Evolutionary conservation across 2,113 vertebrate genomes (phyloP), one percentile per base, ranked within the genome.

Genomic region (Muntiacus muntjak): DNA sequence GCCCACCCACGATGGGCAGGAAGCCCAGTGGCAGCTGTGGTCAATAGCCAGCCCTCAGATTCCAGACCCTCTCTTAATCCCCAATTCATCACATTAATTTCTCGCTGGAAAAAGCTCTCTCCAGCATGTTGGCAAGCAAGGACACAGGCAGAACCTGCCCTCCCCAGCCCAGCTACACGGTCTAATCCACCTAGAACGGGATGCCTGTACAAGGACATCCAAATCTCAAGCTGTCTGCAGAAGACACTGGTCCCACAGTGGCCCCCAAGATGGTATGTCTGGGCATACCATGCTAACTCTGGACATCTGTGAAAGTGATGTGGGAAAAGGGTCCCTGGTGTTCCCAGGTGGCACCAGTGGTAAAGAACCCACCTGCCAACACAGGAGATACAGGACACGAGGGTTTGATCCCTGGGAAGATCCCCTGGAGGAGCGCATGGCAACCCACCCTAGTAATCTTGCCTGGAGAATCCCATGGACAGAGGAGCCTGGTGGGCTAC

Each of bases 1-100:
- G 43, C 62, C 57, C 40, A 43, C 30, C 8, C 4, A n/a, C 33
- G 1, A 0, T 0, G 6, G 10, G 19, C 8, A 1, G 55, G 58
- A 21, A 60, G 91, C 76, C 19, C 85, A 9, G n/a, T 5, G 28
- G 76, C 47, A 74, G 55, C 84, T 84, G 21, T 0, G 28, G 17
- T 58, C 36, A 40, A 45, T 25, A 94, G 92, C 26, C 13, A 28
- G 90, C 8, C 15, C 83, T 43, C 4, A 0, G 74, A 58, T 4
- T n/a, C 60, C 43, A 10, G 19, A 36, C 10, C 21, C 30, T 26
- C 21, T 21, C 67, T 21, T 4, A 16, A 1, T 60, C 21, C 67
- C 79, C 90, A 40, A 25, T 19, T 14, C 54, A 25, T 7, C 1
- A 4, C 25, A 43, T 8, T 45, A 1, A 5, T 17, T 60, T 78